Percentiles rank a stretch among this genome's conserved stretches.
These are phyloP conservation scores for Hyperopisus bebe DNA, from an alignment of 2,113 vertebrate species.

Conservation along the genomic window DNA sequence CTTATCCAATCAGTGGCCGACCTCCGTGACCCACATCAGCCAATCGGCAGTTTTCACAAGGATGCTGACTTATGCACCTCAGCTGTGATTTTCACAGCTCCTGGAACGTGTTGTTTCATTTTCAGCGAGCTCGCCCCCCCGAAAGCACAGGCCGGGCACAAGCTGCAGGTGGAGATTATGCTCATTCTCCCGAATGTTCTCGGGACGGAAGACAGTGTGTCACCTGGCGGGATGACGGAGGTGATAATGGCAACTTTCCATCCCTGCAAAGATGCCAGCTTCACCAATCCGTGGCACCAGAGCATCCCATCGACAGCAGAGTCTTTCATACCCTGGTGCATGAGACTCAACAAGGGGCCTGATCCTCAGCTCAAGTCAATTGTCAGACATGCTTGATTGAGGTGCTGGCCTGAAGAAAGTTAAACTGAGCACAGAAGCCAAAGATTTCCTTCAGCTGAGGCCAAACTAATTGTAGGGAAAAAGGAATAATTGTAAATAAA, in stretches of 20 bases:
- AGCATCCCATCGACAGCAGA: neutral
- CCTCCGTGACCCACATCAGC: neutral
- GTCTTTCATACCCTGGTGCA: neutral
- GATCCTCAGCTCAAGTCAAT: neutral
- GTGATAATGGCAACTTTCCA: neutral
- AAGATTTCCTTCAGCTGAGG: neutral
- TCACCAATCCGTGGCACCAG: neutral
- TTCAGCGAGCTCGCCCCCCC: neutral
- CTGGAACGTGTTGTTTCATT: neutral
- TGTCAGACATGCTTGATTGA: neutral
- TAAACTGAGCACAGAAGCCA: neutral
- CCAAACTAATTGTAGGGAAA: neutral
- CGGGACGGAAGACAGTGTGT: neutral
- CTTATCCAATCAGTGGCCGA: neutral
- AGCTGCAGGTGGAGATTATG: neutral
- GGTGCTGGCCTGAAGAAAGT: neutral
- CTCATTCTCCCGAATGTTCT: neutral
- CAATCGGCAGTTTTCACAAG: neutral
- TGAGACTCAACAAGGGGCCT: neutral
- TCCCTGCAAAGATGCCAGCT: neutral
- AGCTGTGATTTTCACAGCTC: neutral
- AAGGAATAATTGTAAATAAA: neutral
- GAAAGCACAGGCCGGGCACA: neutral
- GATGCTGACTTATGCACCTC: neutral
- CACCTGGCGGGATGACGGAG: neutral